Evolutionary conservation across 2,113 vertebrate genomes (phyloP).

Genomic region (Tichodroma muraria): DNA sequence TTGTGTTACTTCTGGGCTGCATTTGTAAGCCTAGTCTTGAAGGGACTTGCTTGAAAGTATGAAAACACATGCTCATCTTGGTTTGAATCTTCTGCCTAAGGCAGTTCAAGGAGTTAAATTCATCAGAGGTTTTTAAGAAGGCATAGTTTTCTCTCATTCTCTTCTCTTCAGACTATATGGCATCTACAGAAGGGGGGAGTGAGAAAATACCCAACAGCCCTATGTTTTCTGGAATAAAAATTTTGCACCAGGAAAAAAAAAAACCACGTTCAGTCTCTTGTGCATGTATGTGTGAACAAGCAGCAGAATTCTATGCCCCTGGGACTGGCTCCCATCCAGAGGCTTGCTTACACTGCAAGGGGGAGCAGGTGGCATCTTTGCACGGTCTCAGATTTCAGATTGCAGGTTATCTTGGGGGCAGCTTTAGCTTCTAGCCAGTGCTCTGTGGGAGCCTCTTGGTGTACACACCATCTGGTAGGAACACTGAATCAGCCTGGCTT

Average conservation of each 20-base stretch:
- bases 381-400: background rate
- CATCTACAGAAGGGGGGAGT: background rate
- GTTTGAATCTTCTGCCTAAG: background rate
- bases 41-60: background rate
- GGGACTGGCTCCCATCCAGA: slow-evolving; percentile 14
- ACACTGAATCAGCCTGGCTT: background rate
- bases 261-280: background rate
- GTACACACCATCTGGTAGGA: background rate
- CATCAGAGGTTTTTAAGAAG: background rate
- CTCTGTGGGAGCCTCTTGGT: slow-evolving; percentile 6
- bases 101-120: background rate
- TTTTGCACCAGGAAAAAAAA: background rate
- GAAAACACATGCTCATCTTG: background rate
- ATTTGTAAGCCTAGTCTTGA: background rate
- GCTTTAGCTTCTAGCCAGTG: background rate
- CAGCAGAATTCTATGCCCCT: background rate
- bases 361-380: slow-evolving; percentile 30
- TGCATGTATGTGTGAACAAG: background rate
- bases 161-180: background rate
- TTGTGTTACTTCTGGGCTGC: background rate
- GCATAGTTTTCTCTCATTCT: background rate
- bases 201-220: background rate
- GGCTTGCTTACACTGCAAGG: background rate
- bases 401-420: slow-evolving; percentile 2
- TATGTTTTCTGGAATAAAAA: background rate